Percentiles rank a stretch among this genome's conserved stretches.
Conservation (phyloP, 2,113 vertebrate species). For the Mustela nigripes region DNA sequence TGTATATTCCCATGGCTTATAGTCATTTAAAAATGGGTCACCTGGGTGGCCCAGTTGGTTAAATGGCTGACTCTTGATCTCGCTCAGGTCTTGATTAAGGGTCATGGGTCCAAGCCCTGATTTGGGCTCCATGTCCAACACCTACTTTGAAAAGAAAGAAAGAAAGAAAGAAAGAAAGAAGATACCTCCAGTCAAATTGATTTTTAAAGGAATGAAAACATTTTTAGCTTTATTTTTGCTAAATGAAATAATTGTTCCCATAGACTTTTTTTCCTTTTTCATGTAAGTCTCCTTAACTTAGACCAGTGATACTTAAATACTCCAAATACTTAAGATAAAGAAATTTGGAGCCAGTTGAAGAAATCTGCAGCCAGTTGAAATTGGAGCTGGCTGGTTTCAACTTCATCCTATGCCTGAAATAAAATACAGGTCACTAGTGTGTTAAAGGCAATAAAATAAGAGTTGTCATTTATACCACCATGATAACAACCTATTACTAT, state of each 20-base stretch:
- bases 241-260: background rate
- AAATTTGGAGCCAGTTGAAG: background rate
- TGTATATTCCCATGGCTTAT: background rate
- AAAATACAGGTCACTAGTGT: constrained; percentile 49
- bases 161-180: background rate
- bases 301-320: background rate
- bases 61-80: background rate
- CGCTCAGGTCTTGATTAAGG: background rate
- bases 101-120: background rate
- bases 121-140: background rate
- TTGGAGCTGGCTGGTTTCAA: background rate
- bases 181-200: background rate
- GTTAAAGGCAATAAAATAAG: constrained; percentile 30
- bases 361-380: constrained; percentile 45
- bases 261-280: background rate
- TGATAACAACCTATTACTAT: background rate
- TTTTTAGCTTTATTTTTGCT: background rate
- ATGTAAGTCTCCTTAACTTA: constrained; percentile 5
- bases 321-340: background rate
- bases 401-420: background rate
- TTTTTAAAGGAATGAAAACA: background rate
- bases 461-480: background rate
- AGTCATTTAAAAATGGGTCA: background rate
- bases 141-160: background rate
- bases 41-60: background rate